Evolutionary conservation across 2,888 invertebrate genomes (phyloP).

Genomic region (Drosophila infuscata): DNA sequence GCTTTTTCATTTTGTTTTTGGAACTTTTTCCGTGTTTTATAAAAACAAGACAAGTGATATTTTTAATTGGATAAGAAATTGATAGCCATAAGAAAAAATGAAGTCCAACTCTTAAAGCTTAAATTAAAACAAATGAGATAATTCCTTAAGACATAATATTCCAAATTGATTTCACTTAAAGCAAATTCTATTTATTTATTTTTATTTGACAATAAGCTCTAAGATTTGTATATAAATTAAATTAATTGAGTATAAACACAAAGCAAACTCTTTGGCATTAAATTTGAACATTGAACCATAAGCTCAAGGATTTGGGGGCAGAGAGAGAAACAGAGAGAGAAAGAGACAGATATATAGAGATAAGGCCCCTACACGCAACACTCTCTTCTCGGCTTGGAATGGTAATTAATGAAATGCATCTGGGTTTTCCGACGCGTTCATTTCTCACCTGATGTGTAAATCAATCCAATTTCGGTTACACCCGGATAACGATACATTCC

Average conservation of each 20-base stretch:
- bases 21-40: background rate
- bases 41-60: background rate
- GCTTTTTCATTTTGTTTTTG: background rate
- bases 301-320: background rate
- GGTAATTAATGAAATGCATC: conserved; percentile 68
- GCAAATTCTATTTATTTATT: background rate
- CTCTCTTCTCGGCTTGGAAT: conserved; percentile 2
- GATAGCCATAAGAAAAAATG: background rate
- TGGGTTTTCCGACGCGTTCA: conserved; percentile 43
- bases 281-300: background rate
- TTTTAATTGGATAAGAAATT: background rate
- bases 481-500: conserved; percentile 51
- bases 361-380: background rate
- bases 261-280: background rate
- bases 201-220: background rate
- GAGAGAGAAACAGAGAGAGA: background rate
- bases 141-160: background rate
- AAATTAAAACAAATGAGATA: background rate
- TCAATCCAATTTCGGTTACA: conserved; percentile 76
- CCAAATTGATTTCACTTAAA: background rate
- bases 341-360: background rate
- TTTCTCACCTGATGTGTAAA: conserved; percentile 81
- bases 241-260: background rate
- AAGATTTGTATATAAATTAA: background rate
- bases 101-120: background rate